Evolutionary conservation across 2,113 vertebrate species (phyloP), one percentile per base, ranked within the genome.

Genomic region (Phylloscopus trochiloides): DNA sequence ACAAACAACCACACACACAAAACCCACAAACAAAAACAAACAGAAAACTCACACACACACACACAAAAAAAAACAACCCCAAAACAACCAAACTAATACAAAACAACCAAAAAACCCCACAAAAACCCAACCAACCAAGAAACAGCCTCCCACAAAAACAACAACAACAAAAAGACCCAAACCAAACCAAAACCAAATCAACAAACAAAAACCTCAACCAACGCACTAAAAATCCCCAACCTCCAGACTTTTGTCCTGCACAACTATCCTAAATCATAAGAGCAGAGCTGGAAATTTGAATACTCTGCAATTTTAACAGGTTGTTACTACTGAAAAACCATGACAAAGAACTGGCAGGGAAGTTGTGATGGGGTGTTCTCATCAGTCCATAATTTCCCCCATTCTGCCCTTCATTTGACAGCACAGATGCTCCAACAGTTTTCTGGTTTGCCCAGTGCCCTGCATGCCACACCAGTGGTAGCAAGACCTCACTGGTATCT

Each of bases 371-470:
- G 24, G 12, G 25, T 65, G 58, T 67, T 74, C 58, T 86, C 72
- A 86, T 77, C 67, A 83, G 88, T 79, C 82, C 73, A 4, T 17
- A 32, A 36, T 10, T 54, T 79, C 45, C 47, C 32, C 42, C 45
- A 7, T 40, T 79, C 88, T 80, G 67, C 36, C 82, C 55, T 86
- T 86, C 47, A 77, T 61, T 68, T 88, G 58, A 48, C 86, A 83
- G 74, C 34, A 72, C 90, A 96, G 88, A 76, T 92, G 75, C 42
- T 96, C 63, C 88, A 86, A 54, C 50, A 73, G 20, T 47, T 62
- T 34, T 17, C 75, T 31, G 29, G 9, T 70, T 88, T 86, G 88
- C 78, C 67, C 75, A 73, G 42, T 25, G 40, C 90, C 66, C 47
- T 67, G 71, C 36, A 59, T 12, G 47, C 55, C 1, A 5, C 52